Evolutionary conservation across 2,113 vertebrate genomes (phyloP).

Genomic region (Cyprinus carpio): DNA sequence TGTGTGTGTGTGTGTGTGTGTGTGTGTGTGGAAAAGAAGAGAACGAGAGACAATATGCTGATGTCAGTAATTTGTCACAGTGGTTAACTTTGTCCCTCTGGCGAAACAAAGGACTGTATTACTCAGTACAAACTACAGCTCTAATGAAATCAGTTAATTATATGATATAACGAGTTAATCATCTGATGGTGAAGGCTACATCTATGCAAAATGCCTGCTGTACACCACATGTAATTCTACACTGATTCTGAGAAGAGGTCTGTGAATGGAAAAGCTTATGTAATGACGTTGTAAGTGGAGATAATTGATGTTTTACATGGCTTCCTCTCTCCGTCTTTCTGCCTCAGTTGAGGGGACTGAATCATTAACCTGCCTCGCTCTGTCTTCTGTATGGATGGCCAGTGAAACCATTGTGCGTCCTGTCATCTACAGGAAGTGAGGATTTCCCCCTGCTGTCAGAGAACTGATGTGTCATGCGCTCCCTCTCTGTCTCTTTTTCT

Average conservation of each 20-base stretch:
- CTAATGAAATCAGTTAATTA: not conserved
- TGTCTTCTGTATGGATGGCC: slow-evolving; percentile 35
- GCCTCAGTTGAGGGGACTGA: slow-evolving; percentile 49
- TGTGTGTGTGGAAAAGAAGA: not conserved
- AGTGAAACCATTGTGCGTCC: slow-evolving; percentile 54
- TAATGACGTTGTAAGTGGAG: slow-evolving; percentile 55
- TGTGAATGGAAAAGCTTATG: slow-evolving; percentile 30
- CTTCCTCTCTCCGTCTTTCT: not conserved
- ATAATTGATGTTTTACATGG: slow-evolving; percentile 50
- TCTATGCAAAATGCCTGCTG: not conserved
- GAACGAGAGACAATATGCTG: slow-evolving; percentile 33
- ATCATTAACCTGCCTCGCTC: slow-evolving; percentile 62
- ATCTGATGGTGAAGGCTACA: slow-evolving; percentile 15
- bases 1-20: slow-evolving; percentile 5
- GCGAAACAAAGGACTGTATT: slow-evolving; percentile 31
- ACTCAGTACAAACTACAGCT: slow-evolving; percentile 9
- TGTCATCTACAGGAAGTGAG: slow-evolving; percentile 64
- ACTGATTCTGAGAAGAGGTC: not conserved
- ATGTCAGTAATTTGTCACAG: slow-evolving; percentile 35
- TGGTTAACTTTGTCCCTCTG: slow-evolving; percentile 29
- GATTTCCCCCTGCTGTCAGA: slow-evolving; percentile 58
- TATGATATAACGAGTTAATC: slow-evolving; percentile 9
- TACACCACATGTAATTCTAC: not conserved
- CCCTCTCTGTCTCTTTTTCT: slow-evolving; percentile 35
- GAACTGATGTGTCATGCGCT: slow-evolving; percentile 37